A percentile compares a stretch with the other conserved stretches of the same genome.
phyloP scores from a whole-genome alignment of 1,140 invertebrate genomes.

The Tribolium madens region DNA sequence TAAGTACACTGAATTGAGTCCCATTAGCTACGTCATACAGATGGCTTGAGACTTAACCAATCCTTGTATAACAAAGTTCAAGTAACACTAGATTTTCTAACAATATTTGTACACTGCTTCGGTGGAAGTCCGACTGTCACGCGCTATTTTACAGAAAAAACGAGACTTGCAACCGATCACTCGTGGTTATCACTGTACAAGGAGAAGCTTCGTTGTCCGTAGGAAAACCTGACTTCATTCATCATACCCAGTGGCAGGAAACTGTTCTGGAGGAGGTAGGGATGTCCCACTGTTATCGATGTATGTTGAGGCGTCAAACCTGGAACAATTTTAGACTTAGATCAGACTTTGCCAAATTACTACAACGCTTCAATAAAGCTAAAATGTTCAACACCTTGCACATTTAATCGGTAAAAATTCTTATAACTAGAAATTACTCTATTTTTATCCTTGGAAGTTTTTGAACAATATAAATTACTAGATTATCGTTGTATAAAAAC shows the following conservation, averaged over 20 bases:
- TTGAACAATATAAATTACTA: no score
- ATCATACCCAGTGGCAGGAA: slow-evolving; percentile 46
- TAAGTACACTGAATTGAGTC: slow-evolving; percentile 48
- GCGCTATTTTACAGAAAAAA: slow-evolving; percentile 11
- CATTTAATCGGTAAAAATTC: no score
- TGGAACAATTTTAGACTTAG: slow-evolving; percentile 23
- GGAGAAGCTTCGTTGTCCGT: slow-evolving; percentile 52
- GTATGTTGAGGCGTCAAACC: slow-evolving; percentile 10
- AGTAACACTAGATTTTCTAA: slow-evolving; percentile 49
- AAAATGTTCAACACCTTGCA: no score
- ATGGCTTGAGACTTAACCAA: slow-evolving; percentile 40
- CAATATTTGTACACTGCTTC: slow-evolving; percentile 48
- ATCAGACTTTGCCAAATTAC: neutral
- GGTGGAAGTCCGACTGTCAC: slow-evolving; percentile 8
- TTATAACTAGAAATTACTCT: no score
- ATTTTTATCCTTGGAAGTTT: no score
- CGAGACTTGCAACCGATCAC: slow-evolving; percentile 33
- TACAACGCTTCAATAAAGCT: no score
- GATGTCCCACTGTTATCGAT: slow-evolving; percentile 26
- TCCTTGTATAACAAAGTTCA: slow-evolving; percentile 32
- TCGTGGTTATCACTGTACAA: slow-evolving; percentile 50
- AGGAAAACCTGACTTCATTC: slow-evolving; percentile 47
- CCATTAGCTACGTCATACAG: slow-evolving; percentile 36
- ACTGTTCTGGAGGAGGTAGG: slow-evolving; percentile 34
- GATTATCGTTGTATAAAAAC: no score